These are phyloP conservation scores for Apis laboriosa DNA, from an alignment of 1,140 invertebrate species.

Conservation along the genomic window DNA sequence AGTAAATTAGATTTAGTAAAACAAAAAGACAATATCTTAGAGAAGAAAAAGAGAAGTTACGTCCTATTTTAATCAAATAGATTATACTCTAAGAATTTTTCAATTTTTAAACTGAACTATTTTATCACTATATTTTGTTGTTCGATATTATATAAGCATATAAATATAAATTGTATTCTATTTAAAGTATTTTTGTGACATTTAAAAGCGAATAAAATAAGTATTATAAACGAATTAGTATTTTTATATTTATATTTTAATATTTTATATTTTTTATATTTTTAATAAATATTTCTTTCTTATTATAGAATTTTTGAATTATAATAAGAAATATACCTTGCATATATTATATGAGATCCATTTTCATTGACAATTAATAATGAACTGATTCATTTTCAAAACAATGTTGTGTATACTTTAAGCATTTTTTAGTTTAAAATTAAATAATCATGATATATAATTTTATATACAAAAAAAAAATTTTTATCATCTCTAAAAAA, in stretches of 20 bases:
- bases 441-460: too few relatives aligned
- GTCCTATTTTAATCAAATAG: background rate
- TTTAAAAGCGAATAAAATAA: constrained; percentile 31
- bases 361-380: too few relatives aligned
- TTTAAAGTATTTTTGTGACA: constrained; percentile 50
- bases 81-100: background rate
- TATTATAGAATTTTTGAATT: background rate
- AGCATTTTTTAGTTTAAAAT: too few relatives aligned
- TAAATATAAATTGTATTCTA: constrained; percentile 21
- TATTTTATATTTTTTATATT: too few relatives aligned
- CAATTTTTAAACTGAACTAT: constrained; percentile 20
- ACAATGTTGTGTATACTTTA: background rate
- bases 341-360: background rate
- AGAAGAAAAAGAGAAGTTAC: background rate
- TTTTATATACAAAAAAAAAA: background rate
- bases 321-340: background rate
- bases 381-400: background rate
- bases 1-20: background rate
- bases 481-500: background rate
- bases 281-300: constrained; percentile 15
- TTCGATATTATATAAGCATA: constrained; percentile 9
- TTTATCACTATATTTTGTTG: constrained; percentile 7
- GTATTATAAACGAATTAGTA: background rate
- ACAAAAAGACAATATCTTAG: constrained; percentile 12
- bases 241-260: background rate